Percentiles rank a stretch among this genome's conserved stretches.
Conservation (phyloP, 2,797 vertebrate genomes). For the Chaunax sp. region DNA sequence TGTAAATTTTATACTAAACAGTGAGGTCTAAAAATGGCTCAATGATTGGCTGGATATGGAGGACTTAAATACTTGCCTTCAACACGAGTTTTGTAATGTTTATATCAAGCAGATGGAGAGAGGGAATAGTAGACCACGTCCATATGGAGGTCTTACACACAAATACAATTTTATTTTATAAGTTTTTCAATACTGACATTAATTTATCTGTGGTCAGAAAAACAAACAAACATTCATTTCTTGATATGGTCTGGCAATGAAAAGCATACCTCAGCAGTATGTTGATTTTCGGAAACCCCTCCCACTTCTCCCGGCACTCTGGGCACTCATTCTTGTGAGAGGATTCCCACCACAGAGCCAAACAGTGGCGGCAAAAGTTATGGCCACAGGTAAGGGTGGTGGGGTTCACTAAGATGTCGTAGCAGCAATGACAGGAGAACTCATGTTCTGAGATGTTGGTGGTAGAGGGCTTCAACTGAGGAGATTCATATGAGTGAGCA, state of each 20-base stretch:
- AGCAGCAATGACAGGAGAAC: slow-evolving; percentile 96
- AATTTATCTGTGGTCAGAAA: slow-evolving; percentile 4
- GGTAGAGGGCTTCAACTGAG: slow-evolving; percentile 7
- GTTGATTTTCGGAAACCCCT: slow-evolving; percentile 95
- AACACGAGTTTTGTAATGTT: too few species aligned
- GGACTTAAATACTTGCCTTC: too few species aligned
- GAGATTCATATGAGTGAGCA: slow-evolving; percentile 5
- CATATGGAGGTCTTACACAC: too few species aligned
- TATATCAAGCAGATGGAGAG: too few species aligned
- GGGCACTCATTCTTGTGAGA: slow-evolving; percentile 93
- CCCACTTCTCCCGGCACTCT: slow-evolving; percentile 94
- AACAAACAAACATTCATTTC: slow-evolving; percentile 29
- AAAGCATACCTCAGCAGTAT: slow-evolving; percentile 90
- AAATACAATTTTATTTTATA: too few species aligned
- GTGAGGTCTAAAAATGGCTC: too few species aligned
- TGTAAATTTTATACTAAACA: too few species aligned
- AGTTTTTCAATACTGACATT: too few species aligned
- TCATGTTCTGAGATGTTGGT: slow-evolving; percentile 85
- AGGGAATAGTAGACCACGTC: too few species aligned
- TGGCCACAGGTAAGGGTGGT: slow-evolving; percentile 97
- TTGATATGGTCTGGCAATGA: slow-evolving; percentile 17
- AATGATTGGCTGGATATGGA: too few species aligned
- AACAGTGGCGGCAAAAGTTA: slow-evolving; percentile 95
- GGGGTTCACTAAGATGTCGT: slow-evolving; percentile 92
- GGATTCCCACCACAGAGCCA: slow-evolving; percentile 92